Evolutionary conservation across 2,888 invertebrate genomes (phyloP).

Genomic region (Shargacucullia verbasci): DNA sequence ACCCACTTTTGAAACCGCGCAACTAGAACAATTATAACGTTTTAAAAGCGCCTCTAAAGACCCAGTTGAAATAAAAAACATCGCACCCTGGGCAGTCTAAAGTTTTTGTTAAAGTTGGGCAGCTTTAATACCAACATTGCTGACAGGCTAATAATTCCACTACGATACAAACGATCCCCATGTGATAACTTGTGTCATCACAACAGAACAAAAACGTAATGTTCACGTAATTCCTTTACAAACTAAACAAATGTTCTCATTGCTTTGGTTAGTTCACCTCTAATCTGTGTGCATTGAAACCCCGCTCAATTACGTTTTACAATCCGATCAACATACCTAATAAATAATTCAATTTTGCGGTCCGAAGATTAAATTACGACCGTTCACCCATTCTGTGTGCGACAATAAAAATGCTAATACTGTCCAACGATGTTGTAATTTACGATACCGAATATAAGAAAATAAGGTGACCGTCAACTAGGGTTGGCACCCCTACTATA

Average conservation of each 20-base stretch:
- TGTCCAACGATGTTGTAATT: slow-evolving; percentile 80
- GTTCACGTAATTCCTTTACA: background rate
- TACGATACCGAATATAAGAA: slow-evolving; percentile 66
- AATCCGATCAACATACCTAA: slow-evolving; percentile 67
- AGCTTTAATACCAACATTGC: too few relatives aligned
- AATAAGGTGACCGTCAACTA: slow-evolving; percentile 53
- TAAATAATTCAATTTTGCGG: slow-evolving; percentile 87
- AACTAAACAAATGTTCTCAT: slow-evolving; percentile 4
- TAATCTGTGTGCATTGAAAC: slow-evolving; percentile 25
- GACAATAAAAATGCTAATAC: slow-evolving; percentile 88
- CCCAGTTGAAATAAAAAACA: too few relatives aligned
- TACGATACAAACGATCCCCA: too few relatives aligned
- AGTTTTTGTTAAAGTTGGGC: too few relatives aligned
- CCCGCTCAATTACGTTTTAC: slow-evolving; percentile 73
- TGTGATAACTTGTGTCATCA: too few relatives aligned
- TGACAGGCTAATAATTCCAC: too few relatives aligned
- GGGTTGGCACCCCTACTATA: background rate
- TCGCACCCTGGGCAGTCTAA: too few relatives aligned
- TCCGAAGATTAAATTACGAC: slow-evolving; percentile 81
- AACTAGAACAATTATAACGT: too few relatives aligned
- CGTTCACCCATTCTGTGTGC: slow-evolving; percentile 78
- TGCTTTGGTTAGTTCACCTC: slow-evolving; percentile 15
- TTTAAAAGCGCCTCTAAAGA: too few relatives aligned
- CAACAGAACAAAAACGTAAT: too few relatives aligned
- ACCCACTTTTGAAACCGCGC: too few relatives aligned